Percentiles rank a stretch among this genome's conserved stretches.
phyloP scores from a whole-genome alignment of 2,113 vertebrate genomes.

The Epinephelus fuscoguttatus region DNA sequence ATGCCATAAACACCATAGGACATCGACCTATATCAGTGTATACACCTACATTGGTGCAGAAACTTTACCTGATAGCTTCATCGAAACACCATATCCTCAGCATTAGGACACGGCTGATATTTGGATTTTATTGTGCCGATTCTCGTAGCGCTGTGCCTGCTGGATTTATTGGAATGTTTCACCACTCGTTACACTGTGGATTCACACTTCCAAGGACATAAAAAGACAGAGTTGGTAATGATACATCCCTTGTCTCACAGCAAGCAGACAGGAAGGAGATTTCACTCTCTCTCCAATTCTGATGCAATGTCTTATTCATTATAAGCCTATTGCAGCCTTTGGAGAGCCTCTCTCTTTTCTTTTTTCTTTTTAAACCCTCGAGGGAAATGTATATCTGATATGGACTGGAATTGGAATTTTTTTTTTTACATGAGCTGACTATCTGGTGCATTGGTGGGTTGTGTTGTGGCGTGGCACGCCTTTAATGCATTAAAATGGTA shows the following conservation, averaged over 20 bases:
- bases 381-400: constrained; percentile 56
- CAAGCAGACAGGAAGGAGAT: constrained; percentile 51
- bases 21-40: background rate
- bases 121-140: constrained; percentile 1
- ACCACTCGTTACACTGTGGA: constrained; percentile 24
- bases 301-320: constrained; percentile 76
- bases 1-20: background rate
- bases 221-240: constrained; percentile 56
- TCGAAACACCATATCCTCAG: constrained; percentile 21
- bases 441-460: constrained; percentile 1
- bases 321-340: constrained; percentile 63
- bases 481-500: constrained; percentile 58
- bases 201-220: constrained; percentile 64
- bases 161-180: constrained; percentile 46
- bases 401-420: constrained; percentile 34
- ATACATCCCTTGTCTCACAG: constrained; percentile 52
- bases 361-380: constrained; percentile 23
- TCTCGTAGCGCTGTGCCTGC: constrained; percentile 5
- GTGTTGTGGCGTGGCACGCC: background rate
- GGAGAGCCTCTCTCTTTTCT: constrained; percentile 23
- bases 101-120: background rate
- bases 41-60: background rate
- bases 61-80: background rate
- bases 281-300: constrained; percentile 62
- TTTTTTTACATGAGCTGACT: constrained; percentile 4